Base-by-base conservation (phyloP, 2,113 vertebrate species). In the Anser cygnoides region DNA sequence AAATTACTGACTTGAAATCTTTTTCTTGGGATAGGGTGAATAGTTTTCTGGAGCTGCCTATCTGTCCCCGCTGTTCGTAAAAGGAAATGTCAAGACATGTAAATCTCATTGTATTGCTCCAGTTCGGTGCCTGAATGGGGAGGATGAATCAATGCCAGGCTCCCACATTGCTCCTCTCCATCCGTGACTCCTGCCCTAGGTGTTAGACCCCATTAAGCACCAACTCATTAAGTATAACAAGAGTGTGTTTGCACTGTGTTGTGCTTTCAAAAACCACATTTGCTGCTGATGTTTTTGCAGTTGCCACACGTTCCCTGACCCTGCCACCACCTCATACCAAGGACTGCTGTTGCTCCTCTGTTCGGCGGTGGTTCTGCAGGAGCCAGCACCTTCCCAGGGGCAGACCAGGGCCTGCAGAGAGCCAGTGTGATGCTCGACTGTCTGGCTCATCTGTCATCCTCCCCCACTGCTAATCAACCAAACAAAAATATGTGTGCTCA, bases 401-500 rank as follows among this genome's bases (percentile, higher is more conserved):
- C 46, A 65, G 49, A 7, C 59, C 44, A 28, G 2, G 2, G 25
- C 1, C 10, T 28, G 41, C 55, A 87, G 68, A 74, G 70, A 68
- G 75, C 65, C 52, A 63, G 46, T 1, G 4, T 1, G 1, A 7
- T 62, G 35, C 49, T 85, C 87, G 72, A n/a, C 68, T 74, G 54
- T 79, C 66, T 71, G 35, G 5, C 33, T 87, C 14, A 35, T 77
- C 3, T 0, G n/a, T 92, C 90, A 95, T 76, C 85, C 57, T 81
- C 59, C 93, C 76, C 86, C 76, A 63, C 54, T 93, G 62, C 66
- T 93, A 87, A 71, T 50, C 49, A 59, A 86, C 55, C 78, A 91
- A 93, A 94, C 49, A 92, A 90, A 96, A 90, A 62, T 91, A 73
- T 85, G 82, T 77, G 33, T 44, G 91, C 68, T 82, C 65, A 86